phyloP scores from a whole-genome alignment of 2,888 invertebrate species.

The Cataglyphis rosenhaueri region DNA sequence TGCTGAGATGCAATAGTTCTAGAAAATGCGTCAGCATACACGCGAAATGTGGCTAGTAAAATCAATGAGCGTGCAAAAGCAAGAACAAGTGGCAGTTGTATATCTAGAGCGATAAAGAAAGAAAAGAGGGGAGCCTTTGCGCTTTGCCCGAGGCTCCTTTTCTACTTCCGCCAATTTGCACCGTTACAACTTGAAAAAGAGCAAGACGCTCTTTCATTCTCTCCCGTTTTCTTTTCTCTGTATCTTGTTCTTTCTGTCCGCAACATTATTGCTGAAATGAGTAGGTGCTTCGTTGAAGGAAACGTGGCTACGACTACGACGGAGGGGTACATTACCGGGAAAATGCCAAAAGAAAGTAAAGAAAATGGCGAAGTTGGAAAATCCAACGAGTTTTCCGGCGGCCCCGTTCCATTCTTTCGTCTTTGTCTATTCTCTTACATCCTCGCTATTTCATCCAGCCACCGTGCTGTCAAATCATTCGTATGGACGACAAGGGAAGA shows the following conservation, averaged over 20 bases:
- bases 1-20: constrained; percentile 35
- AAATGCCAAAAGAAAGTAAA: constrained; percentile 60
- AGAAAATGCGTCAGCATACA: constrained; percentile 21
- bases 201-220: constrained; percentile 9
- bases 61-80: constrained; percentile 60
- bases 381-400: constrained; percentile 63
- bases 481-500: constrained; percentile 57
- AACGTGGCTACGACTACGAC: constrained; percentile 37
- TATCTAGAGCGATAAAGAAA: constrained; percentile 20
- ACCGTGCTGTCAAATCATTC: constrained; percentile 72
- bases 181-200: constrained; percentile 43
- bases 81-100: constrained; percentile 54
- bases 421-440: constrained; percentile 56
- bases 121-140: constrained; percentile 27
- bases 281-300: constrained; percentile 53
- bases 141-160: constrained; percentile 37
- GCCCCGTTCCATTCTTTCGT: constrained; percentile 40
- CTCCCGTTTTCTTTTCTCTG: neutral
- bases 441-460: constrained; percentile 64
- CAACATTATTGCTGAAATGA: constrained; percentile 67
- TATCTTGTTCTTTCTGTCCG: constrained; percentile 36
- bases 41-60: constrained; percentile 50
- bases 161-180: constrained; percentile 52
- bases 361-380: constrained; percentile 71
- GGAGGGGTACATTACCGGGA: constrained; percentile 30